Evolutionary conservation across 2,113 vertebrate species (phyloP).

Genomic region (Tricholaema leucomelas): DNA sequence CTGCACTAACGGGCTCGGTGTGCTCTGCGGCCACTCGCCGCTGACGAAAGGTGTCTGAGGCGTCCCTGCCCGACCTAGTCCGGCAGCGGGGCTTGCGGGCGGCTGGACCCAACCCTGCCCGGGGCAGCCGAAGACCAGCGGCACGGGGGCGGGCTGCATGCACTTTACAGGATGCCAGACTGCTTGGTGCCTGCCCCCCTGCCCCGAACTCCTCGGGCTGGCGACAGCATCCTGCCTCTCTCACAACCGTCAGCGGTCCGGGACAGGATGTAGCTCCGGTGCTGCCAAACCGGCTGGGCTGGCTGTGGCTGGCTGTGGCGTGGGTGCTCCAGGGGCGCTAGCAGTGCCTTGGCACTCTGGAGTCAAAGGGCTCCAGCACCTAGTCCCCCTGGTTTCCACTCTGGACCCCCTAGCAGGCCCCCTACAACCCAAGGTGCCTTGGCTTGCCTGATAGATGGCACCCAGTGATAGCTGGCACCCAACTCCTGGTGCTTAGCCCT

Average conservation of each 20-base stretch:
- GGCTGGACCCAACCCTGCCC: background rate
- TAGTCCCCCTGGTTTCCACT: background rate
- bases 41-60: background rate
- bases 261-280: background rate
- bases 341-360: background rate
- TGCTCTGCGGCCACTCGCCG: background rate
- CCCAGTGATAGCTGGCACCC: background rate
- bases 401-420: background rate
- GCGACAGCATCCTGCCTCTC: background rate
- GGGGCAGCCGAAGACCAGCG: accelerated
- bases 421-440: background rate
- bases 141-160: too few species aligned
- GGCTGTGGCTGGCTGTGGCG: background rate
- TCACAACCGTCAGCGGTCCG: background rate
- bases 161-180: background rate
- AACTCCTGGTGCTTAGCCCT: background rate
- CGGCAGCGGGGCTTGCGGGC: background rate
- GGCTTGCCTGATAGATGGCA: background rate
- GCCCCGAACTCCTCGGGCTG: background rate
- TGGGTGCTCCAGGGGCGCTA: background rate
- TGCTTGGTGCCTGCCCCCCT: background rate
- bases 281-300: background rate
- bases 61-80: too few species aligned
- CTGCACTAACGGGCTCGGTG: background rate
- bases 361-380: background rate